Base-by-base conservation (phyloP, 2,797 vertebrate species). In the Myiotriccus ornatus region DNA sequence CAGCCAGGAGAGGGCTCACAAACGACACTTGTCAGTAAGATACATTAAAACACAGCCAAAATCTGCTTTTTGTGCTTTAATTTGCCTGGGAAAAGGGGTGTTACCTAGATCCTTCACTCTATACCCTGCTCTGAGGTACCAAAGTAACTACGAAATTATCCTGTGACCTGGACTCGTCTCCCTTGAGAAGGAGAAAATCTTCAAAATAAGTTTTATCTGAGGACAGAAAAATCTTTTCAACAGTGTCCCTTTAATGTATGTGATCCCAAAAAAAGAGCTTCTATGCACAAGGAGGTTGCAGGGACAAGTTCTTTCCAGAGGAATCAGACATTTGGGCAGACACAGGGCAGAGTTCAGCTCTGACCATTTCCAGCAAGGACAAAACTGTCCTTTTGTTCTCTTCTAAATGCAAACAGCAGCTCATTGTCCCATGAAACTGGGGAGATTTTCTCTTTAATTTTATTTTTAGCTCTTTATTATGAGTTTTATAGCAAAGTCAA, bases 331-430 rank as follows among this genome's bases (percentile, higher is more conserved):
- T 37, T 53, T 67, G 76, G 81, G 39, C 79, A n/a, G n/a, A n/a
- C n/a, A 73, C 7, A 87, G 56, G 93, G 73, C 82, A 92, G 53
- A 1, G 0, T 46, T 84, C 19, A 39, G 68, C 60, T 69, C 74
- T 55, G 16, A 17, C 24, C 60, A 49, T 76, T 63, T n/a, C 70
- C 85, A 92, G 67, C 84, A 68, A 53, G 73, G 63, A 83, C 57
- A 90, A 65, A 88, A 69, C 57, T 78, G 70, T 23, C 82, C 64
- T 75, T 94, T 94, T 94, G 68, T 55, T 88, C 85, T 91, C 56
- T 64, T 83, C 80, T 65, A 55, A 65, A 52, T 17, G 37, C 77
- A 83, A 69, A 87, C 70, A 92, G 94, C 84, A 96, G 89, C 73
- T 64, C 78, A 39, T 73, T 77, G 74, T 88, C 55, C 78, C 32